Percentiles rank a stretch among this genome's conserved stretches.
Conservation (phyloP, 2,797 vertebrate species). For the Glyptemys insculpta region DNA sequence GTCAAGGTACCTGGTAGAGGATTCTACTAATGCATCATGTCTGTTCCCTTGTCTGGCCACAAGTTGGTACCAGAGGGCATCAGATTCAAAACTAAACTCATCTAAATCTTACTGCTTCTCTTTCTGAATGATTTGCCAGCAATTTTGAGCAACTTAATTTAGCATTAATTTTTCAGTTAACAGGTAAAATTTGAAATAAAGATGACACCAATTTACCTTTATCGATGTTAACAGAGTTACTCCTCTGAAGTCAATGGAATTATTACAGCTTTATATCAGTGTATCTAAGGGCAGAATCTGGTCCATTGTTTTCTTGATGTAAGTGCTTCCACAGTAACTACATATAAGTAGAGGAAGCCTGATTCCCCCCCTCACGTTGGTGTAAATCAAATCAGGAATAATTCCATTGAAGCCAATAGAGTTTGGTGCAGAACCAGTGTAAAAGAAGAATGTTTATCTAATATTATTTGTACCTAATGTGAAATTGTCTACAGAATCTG, state of each 20-base stretch:
- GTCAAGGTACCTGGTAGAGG: not conserved
- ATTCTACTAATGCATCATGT: not conserved
- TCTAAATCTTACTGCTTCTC: not conserved
- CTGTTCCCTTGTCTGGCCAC: not conserved
- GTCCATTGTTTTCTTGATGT: not conserved
- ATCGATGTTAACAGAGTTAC: not conserved
- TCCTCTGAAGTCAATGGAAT: not conserved
- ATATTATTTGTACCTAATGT: not conserved
- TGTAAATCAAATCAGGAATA: not conserved
- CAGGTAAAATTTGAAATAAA: constrained; percentile 21
- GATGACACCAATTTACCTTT: not conserved
- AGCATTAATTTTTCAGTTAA: constrained; percentile 15
- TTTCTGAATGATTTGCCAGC: not conserved
- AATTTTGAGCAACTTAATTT: constrained; percentile 26
- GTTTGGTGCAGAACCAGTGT: not conserved
- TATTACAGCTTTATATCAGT: not conserved
- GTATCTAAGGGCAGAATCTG: not conserved
- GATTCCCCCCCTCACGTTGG: not conserved
- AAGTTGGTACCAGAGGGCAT: not conserved
- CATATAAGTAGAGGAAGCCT: not conserved
- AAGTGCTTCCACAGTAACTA: not conserved
- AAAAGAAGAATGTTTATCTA: not conserved
- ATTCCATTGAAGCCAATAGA: not conserved
- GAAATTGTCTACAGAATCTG: not conserved
- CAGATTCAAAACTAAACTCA: not conserved